These are phyloP conservation scores for Gadus macrocephalus DNA, from an alignment of 2,113 vertebrate genomes.

Conservation along the genomic window DNA sequence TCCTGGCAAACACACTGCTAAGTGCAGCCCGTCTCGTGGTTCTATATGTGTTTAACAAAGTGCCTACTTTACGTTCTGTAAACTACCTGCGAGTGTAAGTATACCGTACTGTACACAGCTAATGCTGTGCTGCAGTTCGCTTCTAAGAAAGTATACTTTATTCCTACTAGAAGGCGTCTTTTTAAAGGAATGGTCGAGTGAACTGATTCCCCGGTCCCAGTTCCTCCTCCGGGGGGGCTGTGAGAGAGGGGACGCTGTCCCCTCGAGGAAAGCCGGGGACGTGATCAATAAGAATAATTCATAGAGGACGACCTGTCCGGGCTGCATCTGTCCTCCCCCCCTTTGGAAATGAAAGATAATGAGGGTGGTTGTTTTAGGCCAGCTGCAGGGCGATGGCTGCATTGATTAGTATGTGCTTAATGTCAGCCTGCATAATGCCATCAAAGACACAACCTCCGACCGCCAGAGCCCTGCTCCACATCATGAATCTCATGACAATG, in stretches of 20 bases:
- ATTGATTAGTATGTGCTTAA: conserved; percentile 60
- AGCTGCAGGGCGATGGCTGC: conserved; percentile 47
- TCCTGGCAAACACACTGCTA: background rate
- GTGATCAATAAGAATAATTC: conserved; percentile 66
- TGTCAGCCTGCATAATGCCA: conserved; percentile 35
- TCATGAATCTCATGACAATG: no score
- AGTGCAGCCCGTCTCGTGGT: no score
- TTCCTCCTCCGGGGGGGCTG: conserved; percentile 6
- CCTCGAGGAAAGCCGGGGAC: conserved; percentile 10
- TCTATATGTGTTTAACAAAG: no score
- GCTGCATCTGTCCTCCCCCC: conserved; percentile 43
- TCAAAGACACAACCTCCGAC: conserved; percentile 42
- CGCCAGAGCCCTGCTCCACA: conserved; percentile 5
- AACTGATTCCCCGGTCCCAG: conserved; percentile 16
- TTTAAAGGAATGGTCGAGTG: background rate
- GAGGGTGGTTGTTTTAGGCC: conserved; percentile 57
- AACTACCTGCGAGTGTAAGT: no score
- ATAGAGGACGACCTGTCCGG: conserved; percentile 44
- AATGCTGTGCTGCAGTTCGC: no score
- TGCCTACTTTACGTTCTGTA: no score
- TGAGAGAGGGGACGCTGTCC: conserved; percentile 23
- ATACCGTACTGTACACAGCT: no score
- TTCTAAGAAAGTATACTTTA: no score
- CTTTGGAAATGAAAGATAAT: conserved; percentile 64
- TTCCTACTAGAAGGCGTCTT: background rate